Evolutionary conservation across 1,140 invertebrate genomes (phyloP), one percentile per base, ranked within the genome.

Genomic region (Scaptodrosophila lebanonensis): DNA sequence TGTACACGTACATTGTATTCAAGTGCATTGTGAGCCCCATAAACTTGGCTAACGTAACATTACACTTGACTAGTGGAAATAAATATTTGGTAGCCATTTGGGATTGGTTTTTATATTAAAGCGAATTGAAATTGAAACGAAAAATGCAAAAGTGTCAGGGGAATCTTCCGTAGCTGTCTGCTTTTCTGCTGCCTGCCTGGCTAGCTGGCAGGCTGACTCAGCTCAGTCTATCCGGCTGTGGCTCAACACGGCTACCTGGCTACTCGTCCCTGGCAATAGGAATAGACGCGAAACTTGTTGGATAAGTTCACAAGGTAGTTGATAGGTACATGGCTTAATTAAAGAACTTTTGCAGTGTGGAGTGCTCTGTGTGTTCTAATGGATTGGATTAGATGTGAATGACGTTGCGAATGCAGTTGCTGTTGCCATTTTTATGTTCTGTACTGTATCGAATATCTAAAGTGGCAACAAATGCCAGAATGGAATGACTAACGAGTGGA

Each of bases 61-160:
- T 59, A 56, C 62, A 70, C 68, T 77, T 72, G 64, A 72, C 67
- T 72, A 68, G 67, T 51, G 73, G 25, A 77, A 77, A 79, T 77
- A 77, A 77, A 77, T 77, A 77, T 77, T 77, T 77, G 73, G 64
- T 77, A 77, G 73, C 66, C 73, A 58, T 72, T 58, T 61, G 73
- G 73, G 73, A 79, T 68, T 79, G 60, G 59, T 59, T 58, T 59
- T 58, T 45, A 18, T 27, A 18, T 49, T 65, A 53, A 44, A 47
- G 54, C 58, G 65, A 67, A 64, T 64, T 64, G 61, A 75, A 66
- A 65, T 69, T 66, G 53, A 71, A 76, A 63, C 50, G 73, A 30
- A 75, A 76, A 51, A 39, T 50, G 59, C 51, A 56, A 66, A 54
- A 43, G 56, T 77, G 73, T 66, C 73, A 61, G 68, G 73, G 73